Base-by-base conservation (phyloP, 2,888 invertebrate genomes). In the Metallyticus violacea region DNA sequence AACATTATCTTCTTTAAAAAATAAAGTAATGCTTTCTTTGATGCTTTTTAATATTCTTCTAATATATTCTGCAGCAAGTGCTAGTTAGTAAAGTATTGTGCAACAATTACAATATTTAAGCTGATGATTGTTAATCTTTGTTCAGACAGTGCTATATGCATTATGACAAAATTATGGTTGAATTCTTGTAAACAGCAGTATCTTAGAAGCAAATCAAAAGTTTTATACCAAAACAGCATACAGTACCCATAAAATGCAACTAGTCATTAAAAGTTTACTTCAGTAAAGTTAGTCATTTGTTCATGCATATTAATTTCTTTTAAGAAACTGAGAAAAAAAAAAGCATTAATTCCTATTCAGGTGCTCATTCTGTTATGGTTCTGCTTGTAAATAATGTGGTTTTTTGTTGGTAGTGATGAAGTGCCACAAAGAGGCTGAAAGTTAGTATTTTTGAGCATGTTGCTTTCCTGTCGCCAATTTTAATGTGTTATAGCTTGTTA, bases 231-330 rank as follows among this genome's bases (percentile, higher is more conserved):
- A 62, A 62, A 62, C 40, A 62, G 40, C 22, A 22, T 62, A 62
- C 15, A 0, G 22, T 62, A 62, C 22, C 9, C 1, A 1, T 2
- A 62, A 15, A 62, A 22, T 15, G 40, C 40, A 62, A 62, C 40
- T 62, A 62, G 40, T 22, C 40, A 2, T 62, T 15, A 62, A 62
- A 62, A 62, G 40, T 22, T 62, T 22, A 62, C 22, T 62, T 62
- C 40, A 62, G 22, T 62, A 79, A 83, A 83, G 83, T 77, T 83
- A 83, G 83, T 83, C 83, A 28, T 28, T 77, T 83, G 25, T 40
- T 82, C 26, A 82, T 25, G 82, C 82, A 81, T 25, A 76, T 76
- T 82, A 76, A 82, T 77, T 76, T 30, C 28, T 25, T 77, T 62
- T 62, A 62, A 62, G 40, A 15, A 62, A 62, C n/a, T 15, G 15